Evolutionary conservation across 2,888 invertebrate genomes (phyloP).

Genomic region (Nebria salina): DNA sequence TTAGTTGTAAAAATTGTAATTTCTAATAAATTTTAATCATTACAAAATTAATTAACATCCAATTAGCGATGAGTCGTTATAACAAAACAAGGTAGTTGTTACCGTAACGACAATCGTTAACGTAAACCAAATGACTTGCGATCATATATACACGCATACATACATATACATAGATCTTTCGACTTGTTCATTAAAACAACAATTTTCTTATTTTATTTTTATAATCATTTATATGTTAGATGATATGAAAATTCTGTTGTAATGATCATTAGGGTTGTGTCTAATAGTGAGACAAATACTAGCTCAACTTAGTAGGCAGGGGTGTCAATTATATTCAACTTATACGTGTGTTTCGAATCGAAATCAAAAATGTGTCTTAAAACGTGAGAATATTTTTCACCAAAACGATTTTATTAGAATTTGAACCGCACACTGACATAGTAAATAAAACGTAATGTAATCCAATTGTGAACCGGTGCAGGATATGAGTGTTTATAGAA

Average conservation of each 20-base stretch:
- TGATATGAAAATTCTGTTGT: conserved; percentile 27
- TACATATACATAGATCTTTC: neutral
- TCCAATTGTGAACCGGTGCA: neutral
- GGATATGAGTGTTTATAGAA: neutral
- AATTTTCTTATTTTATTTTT: neutral
- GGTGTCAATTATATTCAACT: conserved; percentile 1
- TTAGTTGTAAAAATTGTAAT: neutral
- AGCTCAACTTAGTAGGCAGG: neutral
- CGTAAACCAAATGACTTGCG: conserved; percentile 24
- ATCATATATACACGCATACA: conserved; percentile 2
- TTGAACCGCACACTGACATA: neutral
- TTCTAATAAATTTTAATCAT: neutral
- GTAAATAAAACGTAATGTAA: neutral
- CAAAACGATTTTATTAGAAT: neutral
- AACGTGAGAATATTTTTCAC: conserved; percentile 2
- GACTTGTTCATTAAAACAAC: neutral
- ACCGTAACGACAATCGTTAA: conserved; percentile 38
- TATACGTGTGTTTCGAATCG: neutral
- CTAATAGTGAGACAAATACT: neutral
- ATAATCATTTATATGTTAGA: conserved; percentile 14
- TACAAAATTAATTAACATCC: conserved; percentile 8
- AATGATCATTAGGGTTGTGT: conserved; percentile 27
- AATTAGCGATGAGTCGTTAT: conserved; percentile 14
- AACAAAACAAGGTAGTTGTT: conserved; percentile 19
- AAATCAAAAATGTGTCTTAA: neutral